Evolutionary conservation across 2,797 vertebrate species (phyloP).

Genomic region (Jordanella pulchra): DNA sequence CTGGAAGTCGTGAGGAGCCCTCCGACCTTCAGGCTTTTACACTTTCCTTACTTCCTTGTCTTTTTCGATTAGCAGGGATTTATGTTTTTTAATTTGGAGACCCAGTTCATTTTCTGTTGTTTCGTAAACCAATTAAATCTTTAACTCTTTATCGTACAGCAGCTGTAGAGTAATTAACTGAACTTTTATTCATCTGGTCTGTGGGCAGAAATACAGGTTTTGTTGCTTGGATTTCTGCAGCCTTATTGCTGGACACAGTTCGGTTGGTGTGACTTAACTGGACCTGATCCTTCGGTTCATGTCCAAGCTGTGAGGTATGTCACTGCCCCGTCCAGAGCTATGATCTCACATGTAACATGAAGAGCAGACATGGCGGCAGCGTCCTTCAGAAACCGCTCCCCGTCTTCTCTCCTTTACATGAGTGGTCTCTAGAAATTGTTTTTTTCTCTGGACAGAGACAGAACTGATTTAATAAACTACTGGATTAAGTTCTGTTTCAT

Average conservation of each 20-base stretch:
- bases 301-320: constrained; percentile 26
- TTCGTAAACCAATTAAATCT: no score
- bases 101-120: no score
- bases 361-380: constrained; percentile 59
- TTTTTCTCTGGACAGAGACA: constrained; percentile 15
- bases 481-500: background rate
- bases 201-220: background rate
- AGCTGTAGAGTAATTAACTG: background rate
- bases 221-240: background rate
- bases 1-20: background rate
- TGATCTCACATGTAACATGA: constrained; percentile 67
- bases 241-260: background rate
- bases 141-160: no score
- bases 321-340: constrained; percentile 14
- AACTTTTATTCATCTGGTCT: background rate
- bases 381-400: constrained; percentile 47
- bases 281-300: background rate
- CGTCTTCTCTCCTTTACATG: constrained; percentile 24
- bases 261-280: background rate
- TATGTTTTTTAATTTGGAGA: no score
- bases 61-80: no score
- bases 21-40: constrained; percentile 1
- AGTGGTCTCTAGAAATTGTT: constrained; percentile 37
- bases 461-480: constrained; percentile 7
- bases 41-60: no score